Evolutionary conservation across 1,140 invertebrate species (phyloP).

Genomic region (Zaprionus nigranus): DNA sequence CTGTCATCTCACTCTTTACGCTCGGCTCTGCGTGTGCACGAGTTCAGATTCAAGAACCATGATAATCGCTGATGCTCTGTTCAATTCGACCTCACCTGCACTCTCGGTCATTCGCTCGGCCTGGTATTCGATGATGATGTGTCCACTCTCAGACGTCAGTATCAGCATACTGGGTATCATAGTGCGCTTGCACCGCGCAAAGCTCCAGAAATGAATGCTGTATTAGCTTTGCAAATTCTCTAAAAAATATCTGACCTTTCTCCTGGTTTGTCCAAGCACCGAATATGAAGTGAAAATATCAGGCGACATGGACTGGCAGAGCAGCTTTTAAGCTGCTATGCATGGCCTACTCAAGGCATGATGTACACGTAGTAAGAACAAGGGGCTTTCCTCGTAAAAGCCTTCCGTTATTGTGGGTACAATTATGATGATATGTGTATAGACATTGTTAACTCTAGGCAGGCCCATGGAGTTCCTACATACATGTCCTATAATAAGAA

Average conservation of each 20-base stretch:
- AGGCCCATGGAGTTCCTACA: too few relatives aligned
- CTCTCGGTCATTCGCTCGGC: neutral
- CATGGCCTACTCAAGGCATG: neutral
- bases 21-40: neutral
- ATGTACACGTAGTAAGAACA: too few relatives aligned
- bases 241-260: neutral
- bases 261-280: neutral
- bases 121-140: neutral
- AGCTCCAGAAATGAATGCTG: neutral
- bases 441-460: too few relatives aligned
- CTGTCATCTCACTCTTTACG: neutral
- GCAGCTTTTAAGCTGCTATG: neutral
- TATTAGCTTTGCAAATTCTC: neutral
- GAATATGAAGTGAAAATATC: conserved; percentile 4
- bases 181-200: neutral
- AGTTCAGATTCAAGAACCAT: neutral
- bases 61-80: too few relatives aligned
- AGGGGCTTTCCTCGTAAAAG: too few relatives aligned
- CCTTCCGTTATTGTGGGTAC: too few relatives aligned
- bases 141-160: neutral
- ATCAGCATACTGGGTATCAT: neutral
- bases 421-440: too few relatives aligned
- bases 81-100: neutral
- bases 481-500: too few relatives aligned
- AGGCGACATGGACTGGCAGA: neutral